Conservation (phyloP, 2,888 invertebrate genomes). For the Uropetala carovei region DNA sequence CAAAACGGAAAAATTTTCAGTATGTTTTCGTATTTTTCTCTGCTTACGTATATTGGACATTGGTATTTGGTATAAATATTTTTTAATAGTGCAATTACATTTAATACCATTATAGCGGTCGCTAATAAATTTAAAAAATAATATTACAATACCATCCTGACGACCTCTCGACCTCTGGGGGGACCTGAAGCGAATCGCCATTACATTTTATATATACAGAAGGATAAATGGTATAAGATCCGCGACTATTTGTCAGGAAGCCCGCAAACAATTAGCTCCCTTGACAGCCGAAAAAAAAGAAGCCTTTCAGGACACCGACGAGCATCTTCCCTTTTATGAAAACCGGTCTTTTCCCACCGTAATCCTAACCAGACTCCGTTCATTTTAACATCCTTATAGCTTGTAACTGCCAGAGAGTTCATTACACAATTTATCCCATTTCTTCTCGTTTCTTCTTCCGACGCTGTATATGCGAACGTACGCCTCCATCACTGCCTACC, state of each 20-base stretch:
- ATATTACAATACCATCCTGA: background rate
- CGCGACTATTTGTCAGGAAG: background rate
- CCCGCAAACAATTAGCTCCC: conserved; percentile 37
- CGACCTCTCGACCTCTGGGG: background rate
- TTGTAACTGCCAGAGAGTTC: conserved; percentile 39
- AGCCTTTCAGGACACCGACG: conserved; percentile 29
- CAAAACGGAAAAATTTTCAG: no score
- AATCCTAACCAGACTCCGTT: conserved; percentile 44
- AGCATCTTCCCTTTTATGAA: background rate
- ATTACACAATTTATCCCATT: conserved; percentile 35
- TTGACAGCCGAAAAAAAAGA: conserved; percentile 7
- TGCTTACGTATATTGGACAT: background rate
- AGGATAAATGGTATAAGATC: background rate
- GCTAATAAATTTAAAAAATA: background rate
- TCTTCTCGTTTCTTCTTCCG: background rate
- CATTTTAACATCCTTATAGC: background rate
- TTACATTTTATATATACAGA: background rate
- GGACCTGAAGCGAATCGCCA: background rate
- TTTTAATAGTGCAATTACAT: background rate
- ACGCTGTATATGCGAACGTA: background rate
- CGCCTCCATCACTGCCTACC: background rate
- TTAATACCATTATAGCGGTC: background rate
- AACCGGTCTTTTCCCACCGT: conserved; percentile 19
- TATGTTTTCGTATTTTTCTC: no score
- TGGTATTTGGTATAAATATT: background rate